A percentile compares a stretch with the other conserved stretches of the same genome.
Conservation (phyloP, 2,113 vertebrate genomes). For the Argyrosomus japonicus region DNA sequence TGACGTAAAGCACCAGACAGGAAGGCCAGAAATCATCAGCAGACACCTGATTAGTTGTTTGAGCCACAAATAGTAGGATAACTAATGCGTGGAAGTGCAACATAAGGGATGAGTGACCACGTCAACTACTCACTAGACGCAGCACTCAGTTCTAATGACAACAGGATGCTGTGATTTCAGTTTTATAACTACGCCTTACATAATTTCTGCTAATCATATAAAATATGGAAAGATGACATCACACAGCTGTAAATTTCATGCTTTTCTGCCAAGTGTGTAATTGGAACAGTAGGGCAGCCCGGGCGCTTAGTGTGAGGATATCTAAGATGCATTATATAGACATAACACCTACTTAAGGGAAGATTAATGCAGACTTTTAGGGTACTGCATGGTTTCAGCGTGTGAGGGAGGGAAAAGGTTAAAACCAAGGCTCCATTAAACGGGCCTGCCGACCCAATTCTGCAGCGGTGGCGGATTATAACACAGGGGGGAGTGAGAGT, state of each 20-base stretch:
- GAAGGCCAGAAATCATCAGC: neutral
- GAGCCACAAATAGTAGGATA: conserved; percentile 3
- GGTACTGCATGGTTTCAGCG: conserved; percentile 35
- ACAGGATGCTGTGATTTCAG: conserved; percentile 38
- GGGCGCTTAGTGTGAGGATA: conserved; percentile 43
- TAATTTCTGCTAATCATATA: conserved; percentile 60
- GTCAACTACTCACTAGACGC: neutral
- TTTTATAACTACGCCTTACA: conserved; percentile 51
- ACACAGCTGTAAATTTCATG: neutral
- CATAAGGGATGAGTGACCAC: conserved; percentile 19
- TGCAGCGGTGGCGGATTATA: conserved; percentile 70
- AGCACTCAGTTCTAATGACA: conserved; percentile 37
- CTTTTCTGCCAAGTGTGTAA: conserved; percentile 25
- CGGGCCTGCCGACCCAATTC: conserved; percentile 69
- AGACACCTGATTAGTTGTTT: neutral
- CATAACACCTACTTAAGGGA: conserved; percentile 54
- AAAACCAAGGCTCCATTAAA: conserved; percentile 75
- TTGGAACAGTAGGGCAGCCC: conserved; percentile 37
- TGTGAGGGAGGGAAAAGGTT: conserved; percentile 59
- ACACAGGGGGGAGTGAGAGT: conserved; percentile 68
- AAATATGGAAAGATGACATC: conserved; percentile 38
- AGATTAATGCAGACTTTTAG: conserved; percentile 75
- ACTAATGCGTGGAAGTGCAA: conserved; percentile 8
- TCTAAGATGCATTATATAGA: conserved; percentile 57
- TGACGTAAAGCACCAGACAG: neutral